Base-by-base conservation (phyloP, 1,140 invertebrate species). In the Drosophila biarmipes region DNA sequence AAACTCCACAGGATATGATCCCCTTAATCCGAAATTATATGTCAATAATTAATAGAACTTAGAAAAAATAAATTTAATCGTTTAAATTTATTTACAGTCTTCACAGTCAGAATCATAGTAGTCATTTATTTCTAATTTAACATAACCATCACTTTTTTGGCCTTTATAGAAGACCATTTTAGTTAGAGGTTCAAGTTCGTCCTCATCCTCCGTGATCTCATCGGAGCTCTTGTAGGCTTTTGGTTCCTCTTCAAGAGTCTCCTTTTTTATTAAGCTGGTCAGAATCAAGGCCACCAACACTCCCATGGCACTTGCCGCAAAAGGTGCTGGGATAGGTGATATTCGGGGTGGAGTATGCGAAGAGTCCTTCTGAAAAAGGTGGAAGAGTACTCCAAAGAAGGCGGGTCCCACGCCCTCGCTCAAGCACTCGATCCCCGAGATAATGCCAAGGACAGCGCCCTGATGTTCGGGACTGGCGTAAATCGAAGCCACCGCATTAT, bases 311-410 rank as follows among this genome's bases (percentile, higher is more conserved):
- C 98, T 98, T 93, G 99, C 98, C 27, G 99, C 97, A 93, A 99
- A 99, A 12, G 99, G 98, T 14, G 98, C 98, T 46, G 98, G 98
- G 78, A 99, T 95, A 73, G 99, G 92, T 92, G 96, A 93, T 29
- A 77, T 51, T 21, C 42, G 21, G 3, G 15, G 11, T 10, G 24
- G 19, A n/a, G 27, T 10, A 5, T 96, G 95, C 92, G 98, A 98
- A 59, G 99, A 93, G 94, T 99, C 98, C 55, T 99, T 98, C 92
- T 99, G 97, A 92, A 99, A 99, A 76, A 99, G 93, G 93, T 98
- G 99, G 93, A 99, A 99, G 80, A 99, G 98, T 55, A 99, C 95
- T 31, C 99, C 99, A 93, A 98, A 99, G 92, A 99, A 95, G 14
- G 98, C 98, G 1, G 98, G 98, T 6, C 98, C 98, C 17, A 99